Conservation (phyloP, 2,113 vertebrate species). For the Equus quagga region DNA sequence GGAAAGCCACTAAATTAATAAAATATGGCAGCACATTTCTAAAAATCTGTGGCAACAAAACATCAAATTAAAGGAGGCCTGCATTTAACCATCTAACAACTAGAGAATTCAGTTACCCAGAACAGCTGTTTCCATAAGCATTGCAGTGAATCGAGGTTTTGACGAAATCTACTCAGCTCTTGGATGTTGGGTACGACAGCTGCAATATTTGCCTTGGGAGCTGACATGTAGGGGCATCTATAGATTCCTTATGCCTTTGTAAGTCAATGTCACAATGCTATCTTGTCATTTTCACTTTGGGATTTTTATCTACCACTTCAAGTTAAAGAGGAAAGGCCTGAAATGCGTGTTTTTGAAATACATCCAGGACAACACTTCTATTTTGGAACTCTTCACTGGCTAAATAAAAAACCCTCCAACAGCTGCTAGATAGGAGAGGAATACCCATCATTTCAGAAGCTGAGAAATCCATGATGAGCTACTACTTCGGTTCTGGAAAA, state of each 20-base stretch:
- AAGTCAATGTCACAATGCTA: slow-evolving; percentile 49
- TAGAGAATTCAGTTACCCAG: not conserved
- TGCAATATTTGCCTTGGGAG: not conserved
- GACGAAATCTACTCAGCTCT: not conserved
- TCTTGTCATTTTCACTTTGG: slow-evolving; percentile 65
- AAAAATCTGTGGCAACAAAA: slow-evolving; percentile 50
- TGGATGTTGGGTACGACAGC: not conserved
- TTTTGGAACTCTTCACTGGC: slow-evolving; percentile 67
- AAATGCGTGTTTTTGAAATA: slow-evolving; percentile 78
- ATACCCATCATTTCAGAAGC: slow-evolving; percentile 72
- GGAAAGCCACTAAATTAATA: slow-evolving; percentile 10
- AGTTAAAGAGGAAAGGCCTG: slow-evolving; percentile 63
- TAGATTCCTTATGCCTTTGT: slow-evolving; percentile 36
- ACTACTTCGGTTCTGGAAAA: slow-evolving; percentile 66
- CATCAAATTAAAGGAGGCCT: not conserved
- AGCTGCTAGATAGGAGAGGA: slow-evolving; percentile 67
- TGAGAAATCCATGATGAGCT: slow-evolving; percentile 43
- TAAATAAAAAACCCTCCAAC: slow-evolving; percentile 71
- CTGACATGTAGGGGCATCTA: not conserved
- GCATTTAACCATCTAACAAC: not conserved
- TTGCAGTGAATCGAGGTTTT: slow-evolving; percentile 29
- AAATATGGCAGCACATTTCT: not conserved
- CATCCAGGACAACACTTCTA: slow-evolving; percentile 71
- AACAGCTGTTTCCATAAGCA: slow-evolving; percentile 6
- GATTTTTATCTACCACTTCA: slow-evolving; percentile 72